These are phyloP conservation scores for Limnephilus rhombicus DNA, from an alignment of 2,888 invertebrate species.

Conservation along the genomic window DNA sequence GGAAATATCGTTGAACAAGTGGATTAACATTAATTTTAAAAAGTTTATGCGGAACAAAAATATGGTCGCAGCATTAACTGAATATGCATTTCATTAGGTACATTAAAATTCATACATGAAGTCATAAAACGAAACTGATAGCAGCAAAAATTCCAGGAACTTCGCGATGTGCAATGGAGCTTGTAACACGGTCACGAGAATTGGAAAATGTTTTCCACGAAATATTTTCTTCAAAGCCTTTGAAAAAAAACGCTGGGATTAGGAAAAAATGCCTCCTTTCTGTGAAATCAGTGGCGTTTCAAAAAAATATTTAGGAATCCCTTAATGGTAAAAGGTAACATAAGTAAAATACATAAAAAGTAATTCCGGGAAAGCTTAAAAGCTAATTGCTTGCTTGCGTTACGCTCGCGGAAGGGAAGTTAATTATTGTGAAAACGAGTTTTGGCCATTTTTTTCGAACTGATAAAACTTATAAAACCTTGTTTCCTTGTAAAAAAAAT, in stretches of 20 bases:
- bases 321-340: background rate
- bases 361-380: background rate
- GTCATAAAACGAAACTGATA: constrained; percentile 33
- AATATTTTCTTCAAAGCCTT: background rate
- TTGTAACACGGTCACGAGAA: background rate
- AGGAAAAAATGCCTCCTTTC: background rate
- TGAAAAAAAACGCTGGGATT: background rate
- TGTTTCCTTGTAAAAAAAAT: background rate
- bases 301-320: background rate
- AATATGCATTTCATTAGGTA: background rate
- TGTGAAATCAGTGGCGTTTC: background rate
- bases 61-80: too few relatives aligned
- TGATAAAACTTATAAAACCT: background rate
- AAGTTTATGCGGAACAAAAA: too few relatives aligned
- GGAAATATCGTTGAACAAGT: too few relatives aligned
- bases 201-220: background rate
- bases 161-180: background rate
- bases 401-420: background rate
- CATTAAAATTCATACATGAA: constrained; percentile 32
- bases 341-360: background rate
- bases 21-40: too few relatives aligned
- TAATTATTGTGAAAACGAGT: background rate
- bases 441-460: background rate
- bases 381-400: background rate
- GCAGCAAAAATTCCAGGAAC: constrained; percentile 4